These are phyloP conservation scores for Littorina saxatilis DNA, from an alignment of 1,140 invertebrate species.

Conservation along the genomic window DNA sequence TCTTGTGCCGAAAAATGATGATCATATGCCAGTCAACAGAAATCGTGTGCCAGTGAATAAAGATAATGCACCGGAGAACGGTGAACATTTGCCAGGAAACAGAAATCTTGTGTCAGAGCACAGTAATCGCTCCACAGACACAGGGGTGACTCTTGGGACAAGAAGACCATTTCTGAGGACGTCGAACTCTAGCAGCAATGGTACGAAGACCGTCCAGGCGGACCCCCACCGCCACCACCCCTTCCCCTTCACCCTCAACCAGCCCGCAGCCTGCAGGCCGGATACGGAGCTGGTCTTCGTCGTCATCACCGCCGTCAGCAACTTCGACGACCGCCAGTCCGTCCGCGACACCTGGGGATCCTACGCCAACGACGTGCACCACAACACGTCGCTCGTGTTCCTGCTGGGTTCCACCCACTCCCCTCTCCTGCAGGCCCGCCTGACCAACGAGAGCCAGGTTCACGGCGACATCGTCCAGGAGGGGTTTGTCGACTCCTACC, in stretches of 20 bases:
- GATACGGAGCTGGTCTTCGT: slow-evolving; percentile 51
- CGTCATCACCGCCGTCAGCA: slow-evolving; percentile 42
- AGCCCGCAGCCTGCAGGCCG: slow-evolving; percentile 26
- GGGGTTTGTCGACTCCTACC: slow-evolving; percentile 86
- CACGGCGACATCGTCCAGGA: slow-evolving; percentile 87
- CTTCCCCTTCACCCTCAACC: slow-evolving; percentile 28
- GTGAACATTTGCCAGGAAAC: too few species aligned
- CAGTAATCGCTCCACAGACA: too few species aligned
- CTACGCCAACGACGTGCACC: slow-evolving; percentile 16
- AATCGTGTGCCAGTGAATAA: too few species aligned
- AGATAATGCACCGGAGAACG: too few species aligned
- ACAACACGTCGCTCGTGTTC: slow-evolving; percentile 78
- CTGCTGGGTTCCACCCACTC: slow-evolving; percentile 81
- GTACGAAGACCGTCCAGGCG: not conserved
- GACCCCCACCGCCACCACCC: not conserved
- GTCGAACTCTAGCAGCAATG: not conserved
- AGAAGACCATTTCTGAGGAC: not conserved
- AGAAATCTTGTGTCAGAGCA: too few species aligned
- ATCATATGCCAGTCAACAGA: too few species aligned
- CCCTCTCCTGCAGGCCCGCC: slow-evolving; percentile 71
- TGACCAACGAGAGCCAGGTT: slow-evolving; percentile 77
- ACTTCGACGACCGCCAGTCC: slow-evolving; percentile 51
- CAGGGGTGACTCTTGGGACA: too few species aligned
- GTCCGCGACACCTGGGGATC: slow-evolving; percentile 72
- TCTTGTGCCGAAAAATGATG: too few species aligned